These are phyloP conservation scores for Palythoa heliodiscus DNA, from an alignment of 92 coral and sea anemone genomes.

Conservation along the genomic window DNA sequence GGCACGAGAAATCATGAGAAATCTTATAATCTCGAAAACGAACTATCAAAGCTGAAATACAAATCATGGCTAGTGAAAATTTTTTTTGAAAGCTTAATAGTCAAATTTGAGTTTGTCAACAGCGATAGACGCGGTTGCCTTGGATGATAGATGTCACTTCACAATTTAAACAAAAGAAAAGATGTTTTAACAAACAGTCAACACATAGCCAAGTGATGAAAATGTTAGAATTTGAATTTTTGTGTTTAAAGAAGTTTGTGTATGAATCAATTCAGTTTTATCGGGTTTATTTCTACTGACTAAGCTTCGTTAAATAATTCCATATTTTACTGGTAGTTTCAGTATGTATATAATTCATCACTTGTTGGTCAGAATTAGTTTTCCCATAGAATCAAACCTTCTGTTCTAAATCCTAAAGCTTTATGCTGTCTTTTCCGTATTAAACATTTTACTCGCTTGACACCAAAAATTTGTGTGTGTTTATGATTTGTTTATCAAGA, in stretches of 20 bases:
- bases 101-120: background rate
- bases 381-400: conserved; percentile 11
- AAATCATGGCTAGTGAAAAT: background rate
- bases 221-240: background rate
- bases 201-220: background rate
- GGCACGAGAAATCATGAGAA: background rate
- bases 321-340: background rate
- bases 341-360: conserved; percentile 33
- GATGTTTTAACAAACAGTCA: background rate
- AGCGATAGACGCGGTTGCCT: background rate
- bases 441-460: background rate
- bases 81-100: background rate
- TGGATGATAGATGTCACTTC: conserved; percentile 5
- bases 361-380: background rate
- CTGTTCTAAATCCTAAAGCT: background rate
- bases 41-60: background rate
- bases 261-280: background rate
- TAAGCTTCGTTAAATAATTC: background rate
- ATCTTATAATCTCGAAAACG: background rate
- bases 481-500: background rate
- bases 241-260: background rate
- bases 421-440: background rate
- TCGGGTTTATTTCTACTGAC: background rate
- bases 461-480: background rate
- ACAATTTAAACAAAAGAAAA: conserved; percentile 30